Percentiles rank a stretch among this genome's conserved stretches.
These are phyloP conservation scores for Apodemus sylvaticus DNA, from an alignment of 2,113 vertebrate species.

Conservation along the genomic window DNA sequence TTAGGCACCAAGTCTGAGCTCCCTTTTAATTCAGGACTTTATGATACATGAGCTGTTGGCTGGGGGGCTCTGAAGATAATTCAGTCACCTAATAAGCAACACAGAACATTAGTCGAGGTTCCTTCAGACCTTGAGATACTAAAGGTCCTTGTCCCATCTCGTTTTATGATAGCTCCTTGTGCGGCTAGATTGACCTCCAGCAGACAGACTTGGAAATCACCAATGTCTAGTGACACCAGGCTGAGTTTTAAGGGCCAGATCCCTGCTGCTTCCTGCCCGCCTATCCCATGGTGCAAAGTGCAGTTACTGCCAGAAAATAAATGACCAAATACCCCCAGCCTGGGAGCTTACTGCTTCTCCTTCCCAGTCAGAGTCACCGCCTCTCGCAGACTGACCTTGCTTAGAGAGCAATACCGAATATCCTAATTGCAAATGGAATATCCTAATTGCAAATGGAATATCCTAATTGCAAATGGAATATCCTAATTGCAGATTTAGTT, in stretches of 20 bases:
- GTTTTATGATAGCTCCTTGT: not conserved
- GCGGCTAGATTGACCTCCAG: not conserved
- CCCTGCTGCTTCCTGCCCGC: not conserved
- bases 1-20: not conserved
- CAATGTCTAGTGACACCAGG: constrained; percentile 24
- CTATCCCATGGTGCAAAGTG: not conserved
- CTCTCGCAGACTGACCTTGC: not conserved
- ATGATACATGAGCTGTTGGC: not conserved
- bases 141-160: not conserved
- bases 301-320: constrained; percentile 41
- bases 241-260: constrained; percentile 34
- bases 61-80: not conserved
- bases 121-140: constrained; percentile 7
- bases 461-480: not conserved
- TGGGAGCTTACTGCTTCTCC: not conserved
- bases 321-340: constrained; percentile 26
- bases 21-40: not conserved
- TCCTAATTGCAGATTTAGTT: not conserved
- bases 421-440: too few relatives aligned
- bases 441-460: too few relatives aligned
- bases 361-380: not conserved
- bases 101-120: not conserved
- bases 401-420: too few relatives aligned
- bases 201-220: not conserved
- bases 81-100: not conserved